phyloP scores from a whole-genome alignment of 2,888 invertebrate genomes.

The Rhingia rostrata region DNA sequence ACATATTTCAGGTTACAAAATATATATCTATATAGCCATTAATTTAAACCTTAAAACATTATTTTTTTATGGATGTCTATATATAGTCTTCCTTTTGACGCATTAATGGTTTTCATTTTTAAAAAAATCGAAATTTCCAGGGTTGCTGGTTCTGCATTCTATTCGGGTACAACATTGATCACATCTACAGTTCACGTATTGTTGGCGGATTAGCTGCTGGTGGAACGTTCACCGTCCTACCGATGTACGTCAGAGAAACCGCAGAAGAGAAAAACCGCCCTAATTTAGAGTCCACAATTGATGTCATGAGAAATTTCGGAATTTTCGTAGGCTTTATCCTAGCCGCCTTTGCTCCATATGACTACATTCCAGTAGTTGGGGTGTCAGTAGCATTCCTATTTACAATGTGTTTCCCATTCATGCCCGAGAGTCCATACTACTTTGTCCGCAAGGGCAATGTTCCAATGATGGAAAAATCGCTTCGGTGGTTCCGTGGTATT shows the following conservation, averaged over 20 bases:
- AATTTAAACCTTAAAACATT: too few species aligned
- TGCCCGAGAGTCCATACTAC: slow-evolving; percentile 80
- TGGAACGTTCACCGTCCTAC: slow-evolving; percentile 78
- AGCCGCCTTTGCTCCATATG: slow-evolving; percentile 77
- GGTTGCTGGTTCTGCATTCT: slow-evolving; percentile 79
- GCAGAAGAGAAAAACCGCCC: slow-evolving; percentile 75
- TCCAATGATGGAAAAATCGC: slow-evolving; percentile 78
- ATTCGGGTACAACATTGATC: slow-evolving; percentile 79
- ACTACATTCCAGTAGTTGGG: slow-evolving; percentile 77
- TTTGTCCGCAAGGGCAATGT: slow-evolving; percentile 77
- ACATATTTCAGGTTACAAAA: too few species aligned
- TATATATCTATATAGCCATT: too few species aligned
- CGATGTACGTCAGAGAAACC: slow-evolving; percentile 80
- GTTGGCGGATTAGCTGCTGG: slow-evolving; percentile 79
- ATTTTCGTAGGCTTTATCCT: slow-evolving; percentile 78
- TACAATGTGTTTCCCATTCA: slow-evolving; percentile 79
- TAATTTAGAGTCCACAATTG: slow-evolving; percentile 77
- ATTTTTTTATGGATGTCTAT: too few species aligned
- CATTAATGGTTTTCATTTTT: too few species aligned
- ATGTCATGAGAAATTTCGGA: slow-evolving; percentile 78
- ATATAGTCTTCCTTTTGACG: too few species aligned
- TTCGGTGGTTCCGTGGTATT: slow-evolving; percentile 81
- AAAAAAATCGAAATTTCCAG: slow-evolving; percentile 75
- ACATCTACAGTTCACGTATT: slow-evolving; percentile 80
- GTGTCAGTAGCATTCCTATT: slow-evolving; percentile 77